Base-by-base conservation (phyloP, 2,113 vertebrate species). In the Pipra filicauda region DNA sequence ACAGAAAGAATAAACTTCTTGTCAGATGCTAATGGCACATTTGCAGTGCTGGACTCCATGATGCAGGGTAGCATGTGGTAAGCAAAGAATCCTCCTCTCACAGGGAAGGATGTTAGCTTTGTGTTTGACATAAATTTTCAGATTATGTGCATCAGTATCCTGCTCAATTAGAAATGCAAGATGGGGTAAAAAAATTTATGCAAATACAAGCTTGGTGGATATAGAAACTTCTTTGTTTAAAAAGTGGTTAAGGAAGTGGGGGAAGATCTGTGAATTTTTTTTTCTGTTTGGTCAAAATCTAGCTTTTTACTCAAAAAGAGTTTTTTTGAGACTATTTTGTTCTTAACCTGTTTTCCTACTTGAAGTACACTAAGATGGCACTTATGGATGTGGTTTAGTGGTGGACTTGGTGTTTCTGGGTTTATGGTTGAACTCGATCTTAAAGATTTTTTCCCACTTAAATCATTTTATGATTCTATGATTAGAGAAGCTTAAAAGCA, bases 401-500 rank as follows among this genome's bases (percentile, higher is more conserved):
- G 21, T 71, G 18, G 22, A 37, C 31, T 48, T 62, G 0, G 1
- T 5, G 26, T 14, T 41, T n/a, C 62, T 43, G 64, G 18, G 26
- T 64, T 77, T 64, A 64, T 57, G 57, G 49, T 13, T 57, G 30
- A 26, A 71, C 49, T 70, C 0, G 1, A 35, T 62, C 48, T 55
- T 27, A 64, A 64, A 57, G 35, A 43, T 27, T 49, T 51, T 64
- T 77, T 37, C 35, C 65, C 49, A 64, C 72, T 65, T 84, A 57
- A 77, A 33, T 71, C 35, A 37, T 84, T 84, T 23, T 64, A 33
- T 55, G 26, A 49, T 83, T 75, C 72, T 76, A 28, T 57, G 65
- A 77, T 71, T 84, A 82, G n/a, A 77, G 58, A 91, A 85, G 23
- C 61, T 94, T 91, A 66, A 72, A 83, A 93, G 54, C 30, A 71